phyloP scores from a whole-genome alignment of 2,888 invertebrate species.

The Agrotis exclamationis region DNA sequence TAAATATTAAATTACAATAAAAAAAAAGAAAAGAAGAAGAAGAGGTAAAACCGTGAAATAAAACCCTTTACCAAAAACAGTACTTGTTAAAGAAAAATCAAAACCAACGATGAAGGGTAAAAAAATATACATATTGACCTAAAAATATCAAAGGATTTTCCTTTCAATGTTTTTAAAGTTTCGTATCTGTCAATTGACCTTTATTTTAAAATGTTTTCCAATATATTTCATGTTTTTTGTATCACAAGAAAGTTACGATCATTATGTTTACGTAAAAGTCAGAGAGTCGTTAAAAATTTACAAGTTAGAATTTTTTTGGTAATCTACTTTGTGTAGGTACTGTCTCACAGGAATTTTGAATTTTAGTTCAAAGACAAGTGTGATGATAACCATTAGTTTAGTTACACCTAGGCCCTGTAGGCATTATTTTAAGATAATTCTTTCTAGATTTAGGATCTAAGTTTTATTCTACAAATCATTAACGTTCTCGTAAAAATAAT shows the following conservation, averaged over 20 bases:
- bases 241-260: neutral
- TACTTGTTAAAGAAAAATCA: neutral
- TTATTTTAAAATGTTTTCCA: conserved; percentile 4
- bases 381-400: too few species aligned
- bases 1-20: too few species aligned
- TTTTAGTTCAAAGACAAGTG: too few species aligned
- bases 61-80: neutral
- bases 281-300: neutral
- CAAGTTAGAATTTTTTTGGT: neutral
- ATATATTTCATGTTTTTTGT: neutral
- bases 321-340: too few species aligned
- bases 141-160: conserved; percentile 2
- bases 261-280: neutral
- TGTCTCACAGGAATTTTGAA: too few species aligned
- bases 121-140: neutral
- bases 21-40: too few species aligned
- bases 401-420: too few species aligned
- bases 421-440: too few species aligned
- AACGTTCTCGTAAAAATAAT: neutral
- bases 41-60: neutral
- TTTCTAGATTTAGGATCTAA: too few species aligned
- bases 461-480: too few species aligned
- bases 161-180: conserved; percentile 2
- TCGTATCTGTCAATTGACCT: neutral
- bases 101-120: conserved; percentile 2